A percentile compares a stretch with the other conserved stretches of the same genome.
Conservation (phyloP, 2,113 vertebrate genomes). For the Salminus brasiliensis region DNA sequence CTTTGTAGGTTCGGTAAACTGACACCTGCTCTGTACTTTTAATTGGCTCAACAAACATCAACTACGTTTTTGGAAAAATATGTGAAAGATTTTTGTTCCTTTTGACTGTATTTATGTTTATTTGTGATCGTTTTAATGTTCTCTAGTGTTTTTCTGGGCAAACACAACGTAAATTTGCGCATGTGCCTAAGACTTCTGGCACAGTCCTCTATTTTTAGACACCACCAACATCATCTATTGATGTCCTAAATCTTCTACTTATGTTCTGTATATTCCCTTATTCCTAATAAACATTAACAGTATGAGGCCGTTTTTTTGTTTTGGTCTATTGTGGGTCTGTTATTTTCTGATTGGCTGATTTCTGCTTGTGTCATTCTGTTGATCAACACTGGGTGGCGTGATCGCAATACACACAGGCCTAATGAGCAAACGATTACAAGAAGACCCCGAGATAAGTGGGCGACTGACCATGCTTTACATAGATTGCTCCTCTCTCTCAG, state of each 20-base stretch:
- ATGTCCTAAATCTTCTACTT: constrained; percentile 1
- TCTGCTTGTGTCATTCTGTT: constrained; percentile 37
- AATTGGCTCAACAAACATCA: too few relatives aligned
- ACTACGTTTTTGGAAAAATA: too few relatives aligned
- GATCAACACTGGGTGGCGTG: constrained; percentile 51
- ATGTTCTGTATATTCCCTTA: neutral
- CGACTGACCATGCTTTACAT: neutral
- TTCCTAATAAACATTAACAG: constrained; percentile 30
- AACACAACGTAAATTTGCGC: too few relatives aligned
- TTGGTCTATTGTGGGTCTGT: neutral
- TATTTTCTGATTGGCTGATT: neutral
- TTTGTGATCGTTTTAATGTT: too few relatives aligned
- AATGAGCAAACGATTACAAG: neutral
- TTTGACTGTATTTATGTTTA: too few relatives aligned
- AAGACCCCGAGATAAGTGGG: neutral
- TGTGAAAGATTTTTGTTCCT: too few relatives aligned
- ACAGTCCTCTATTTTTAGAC: too few relatives aligned
- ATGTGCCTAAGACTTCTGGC: too few relatives aligned
- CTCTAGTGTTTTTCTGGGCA: too few relatives aligned
- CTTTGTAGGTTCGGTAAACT: too few relatives aligned
- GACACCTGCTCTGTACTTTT: too few relatives aligned
- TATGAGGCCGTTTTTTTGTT: neutral
- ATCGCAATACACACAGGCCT: constrained; percentile 37
- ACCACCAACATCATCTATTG: too few relatives aligned
- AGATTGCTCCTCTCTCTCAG: neutral